These are phyloP conservation scores for Diabrotica virgifera DNA, from an alignment of 1,140 invertebrate genomes.

Conservation along the genomic window DNA sequence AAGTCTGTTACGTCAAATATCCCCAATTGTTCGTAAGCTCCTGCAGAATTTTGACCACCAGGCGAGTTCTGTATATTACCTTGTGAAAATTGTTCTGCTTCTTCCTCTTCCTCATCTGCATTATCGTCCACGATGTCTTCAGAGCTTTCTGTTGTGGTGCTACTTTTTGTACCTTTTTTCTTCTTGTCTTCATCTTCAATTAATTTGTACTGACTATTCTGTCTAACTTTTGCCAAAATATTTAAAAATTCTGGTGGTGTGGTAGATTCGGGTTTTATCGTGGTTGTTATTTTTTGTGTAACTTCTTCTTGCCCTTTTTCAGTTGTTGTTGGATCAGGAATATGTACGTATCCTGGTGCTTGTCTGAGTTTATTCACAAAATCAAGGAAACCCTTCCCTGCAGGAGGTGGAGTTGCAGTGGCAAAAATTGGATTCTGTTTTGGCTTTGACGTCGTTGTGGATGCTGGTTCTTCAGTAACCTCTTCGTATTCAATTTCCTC, in stretches of 20 bases:
- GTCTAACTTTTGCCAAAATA: conserved; percentile 39
- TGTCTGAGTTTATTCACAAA: conserved; percentile 38
- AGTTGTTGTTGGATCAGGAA: conserved; percentile 39
- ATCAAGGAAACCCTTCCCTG: conserved; percentile 42
- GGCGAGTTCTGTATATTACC: conserved; percentile 37
- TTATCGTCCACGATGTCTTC: conserved; percentile 24
- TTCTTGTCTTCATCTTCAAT: conserved; percentile 35
- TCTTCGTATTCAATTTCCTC: conserved; percentile 35
- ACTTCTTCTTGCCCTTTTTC: conserved; percentile 25
- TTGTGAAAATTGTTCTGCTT: conserved; percentile 26
- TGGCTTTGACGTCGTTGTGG: conserved; percentile 20
- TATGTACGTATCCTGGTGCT: conserved; percentile 36
- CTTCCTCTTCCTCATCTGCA: conserved; percentile 27
- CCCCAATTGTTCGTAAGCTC: conserved; percentile 26
- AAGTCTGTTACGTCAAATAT: conserved; percentile 44
- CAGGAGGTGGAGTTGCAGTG: conserved; percentile 29
- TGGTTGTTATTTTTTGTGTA: conserved; percentile 25
- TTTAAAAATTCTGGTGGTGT: conserved; percentile 40
- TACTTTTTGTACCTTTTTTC: conserved; percentile 28
- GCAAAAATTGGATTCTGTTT: conserved; percentile 28
- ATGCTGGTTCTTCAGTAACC: conserved; percentile 32
- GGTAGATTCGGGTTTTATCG: conserved; percentile 28
- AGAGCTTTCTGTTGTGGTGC: conserved; percentile 22
- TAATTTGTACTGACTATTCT: conserved; percentile 35
- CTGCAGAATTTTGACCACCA: conserved; percentile 27